A percentile compares a stretch with the other conserved stretches of the same genome.
Conservation (phyloP, 2,797 vertebrate genomes). For the Todus mexicanus region DNA sequence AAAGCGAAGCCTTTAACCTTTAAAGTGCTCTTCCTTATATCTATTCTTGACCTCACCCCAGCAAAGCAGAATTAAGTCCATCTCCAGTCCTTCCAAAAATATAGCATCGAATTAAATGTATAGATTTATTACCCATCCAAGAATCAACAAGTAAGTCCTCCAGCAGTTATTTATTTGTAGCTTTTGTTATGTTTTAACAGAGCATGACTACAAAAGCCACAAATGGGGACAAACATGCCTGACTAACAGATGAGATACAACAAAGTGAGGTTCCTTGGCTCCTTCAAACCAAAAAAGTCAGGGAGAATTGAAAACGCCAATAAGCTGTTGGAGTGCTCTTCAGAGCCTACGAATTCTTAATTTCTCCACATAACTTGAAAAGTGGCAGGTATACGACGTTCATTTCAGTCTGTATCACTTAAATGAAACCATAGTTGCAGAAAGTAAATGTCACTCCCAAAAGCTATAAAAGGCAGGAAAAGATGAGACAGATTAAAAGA, state of each 20-base stretch:
- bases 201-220: not conserved
- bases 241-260: not conserved
- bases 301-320: not conserved
- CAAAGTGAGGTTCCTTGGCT: not conserved
- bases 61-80: not conserved
- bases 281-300: not conserved
- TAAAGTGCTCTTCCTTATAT: not conserved
- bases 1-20: conserved; percentile 20
- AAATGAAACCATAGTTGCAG: not conserved
- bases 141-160: not conserved
- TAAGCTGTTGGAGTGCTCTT: not conserved
- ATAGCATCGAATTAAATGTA: not conserved
- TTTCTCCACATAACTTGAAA: not conserved
- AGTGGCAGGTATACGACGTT: not conserved
- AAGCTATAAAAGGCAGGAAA: not conserved
- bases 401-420: not conserved
- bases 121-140: not conserved
- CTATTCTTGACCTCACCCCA: not conserved
- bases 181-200: not conserved
- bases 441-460: not conserved
- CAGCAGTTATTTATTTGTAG: not conserved
- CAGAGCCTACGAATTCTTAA: not conserved
- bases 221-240: not conserved
- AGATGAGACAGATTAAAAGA: not conserved
- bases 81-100: not conserved